Evolutionary conservation across 1,140 invertebrate genomes (phyloP).

Genomic region (Babylonia areolata): DNA sequence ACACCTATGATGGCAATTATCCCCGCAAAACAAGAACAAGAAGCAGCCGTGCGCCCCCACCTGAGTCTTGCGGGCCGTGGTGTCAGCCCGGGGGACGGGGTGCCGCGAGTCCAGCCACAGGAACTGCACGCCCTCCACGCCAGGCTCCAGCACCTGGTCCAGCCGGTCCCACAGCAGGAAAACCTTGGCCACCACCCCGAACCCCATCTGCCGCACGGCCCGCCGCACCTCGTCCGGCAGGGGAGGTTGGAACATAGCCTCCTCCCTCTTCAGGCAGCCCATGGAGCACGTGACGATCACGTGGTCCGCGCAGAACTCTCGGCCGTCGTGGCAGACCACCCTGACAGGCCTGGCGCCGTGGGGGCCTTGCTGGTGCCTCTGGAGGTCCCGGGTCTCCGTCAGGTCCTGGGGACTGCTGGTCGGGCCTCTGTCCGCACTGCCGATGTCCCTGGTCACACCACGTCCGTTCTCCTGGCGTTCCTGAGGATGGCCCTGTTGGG

Average conservation of each 20-base stretch:
- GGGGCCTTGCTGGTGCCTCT: too few relatives aligned
- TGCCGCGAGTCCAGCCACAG: conserved; percentile 10
- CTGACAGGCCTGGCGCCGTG: neutral
- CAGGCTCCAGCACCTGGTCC: neutral
- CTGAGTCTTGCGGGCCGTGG: neutral
- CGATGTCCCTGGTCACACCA: too few relatives aligned
- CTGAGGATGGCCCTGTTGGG: too few relatives aligned
- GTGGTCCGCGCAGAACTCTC: conserved; percentile 14
- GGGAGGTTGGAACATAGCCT: conserved; percentile 11
- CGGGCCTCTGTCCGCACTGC: too few relatives aligned
- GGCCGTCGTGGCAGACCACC: conserved; percentile 23
- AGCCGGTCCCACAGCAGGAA: conserved; percentile 31
- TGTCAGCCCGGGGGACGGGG: neutral
- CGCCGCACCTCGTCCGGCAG: neutral
- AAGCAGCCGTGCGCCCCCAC: neutral
- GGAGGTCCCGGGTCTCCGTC: too few relatives aligned
- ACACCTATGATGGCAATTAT: too few relatives aligned
- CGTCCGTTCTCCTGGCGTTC: too few relatives aligned
- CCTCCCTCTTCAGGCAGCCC: conserved; percentile 20
- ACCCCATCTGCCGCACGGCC: conserved; percentile 16
- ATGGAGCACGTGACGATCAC: conserved; percentile 35
- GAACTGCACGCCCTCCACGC: conserved; percentile 28
- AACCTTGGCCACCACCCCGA: conserved; percentile 25
- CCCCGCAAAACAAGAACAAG: too few relatives aligned
- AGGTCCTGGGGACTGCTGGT: neutral